phyloP scores from a whole-genome alignment of 2,113 vertebrate genomes.

The Sminthopsis crassicaudata region DNA sequence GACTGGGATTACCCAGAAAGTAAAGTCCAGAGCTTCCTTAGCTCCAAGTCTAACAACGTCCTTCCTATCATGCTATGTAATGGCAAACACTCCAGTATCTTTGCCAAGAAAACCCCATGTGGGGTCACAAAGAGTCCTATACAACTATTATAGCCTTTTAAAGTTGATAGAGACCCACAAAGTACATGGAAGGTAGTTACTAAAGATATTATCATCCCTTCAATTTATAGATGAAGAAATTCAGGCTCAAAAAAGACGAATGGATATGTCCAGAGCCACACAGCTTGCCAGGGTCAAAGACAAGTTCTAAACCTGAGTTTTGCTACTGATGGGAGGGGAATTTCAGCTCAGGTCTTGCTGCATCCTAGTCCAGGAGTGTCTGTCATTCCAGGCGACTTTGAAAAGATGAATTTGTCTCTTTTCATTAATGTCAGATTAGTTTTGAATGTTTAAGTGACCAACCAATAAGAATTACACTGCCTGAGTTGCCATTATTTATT shows the following conservation, averaged over 20 bases:
- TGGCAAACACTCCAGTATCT: background rate
- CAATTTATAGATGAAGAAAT: background rate
- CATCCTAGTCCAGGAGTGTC: background rate
- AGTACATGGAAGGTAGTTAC: background rate
- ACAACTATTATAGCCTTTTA: background rate
- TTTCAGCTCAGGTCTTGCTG: background rate
- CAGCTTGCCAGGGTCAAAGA: background rate
- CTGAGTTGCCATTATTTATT: constrained; percentile 21
- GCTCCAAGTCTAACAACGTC: background rate
- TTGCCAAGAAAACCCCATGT: background rate
- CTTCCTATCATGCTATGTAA: background rate
- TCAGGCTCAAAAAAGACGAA: too few species aligned
- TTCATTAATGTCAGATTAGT: background rate
- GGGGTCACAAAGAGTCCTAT: background rate
- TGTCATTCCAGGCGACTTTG: background rate
- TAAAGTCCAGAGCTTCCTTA: background rate
- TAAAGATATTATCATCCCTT: background rate
- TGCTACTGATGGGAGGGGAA: background rate
- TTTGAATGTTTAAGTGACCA: background rate
- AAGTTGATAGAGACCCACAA: background rate
- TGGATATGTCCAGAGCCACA: background rate
- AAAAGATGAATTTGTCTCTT: background rate
- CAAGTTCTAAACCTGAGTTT: background rate
- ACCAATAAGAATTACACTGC: background rate
- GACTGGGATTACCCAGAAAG: background rate